Percentiles rank a stretch among this genome's conserved stretches.
These are phyloP conservation scores for Polyploca ridens DNA, from an alignment of 2,888 invertebrate species.

Conservation along the genomic window DNA sequence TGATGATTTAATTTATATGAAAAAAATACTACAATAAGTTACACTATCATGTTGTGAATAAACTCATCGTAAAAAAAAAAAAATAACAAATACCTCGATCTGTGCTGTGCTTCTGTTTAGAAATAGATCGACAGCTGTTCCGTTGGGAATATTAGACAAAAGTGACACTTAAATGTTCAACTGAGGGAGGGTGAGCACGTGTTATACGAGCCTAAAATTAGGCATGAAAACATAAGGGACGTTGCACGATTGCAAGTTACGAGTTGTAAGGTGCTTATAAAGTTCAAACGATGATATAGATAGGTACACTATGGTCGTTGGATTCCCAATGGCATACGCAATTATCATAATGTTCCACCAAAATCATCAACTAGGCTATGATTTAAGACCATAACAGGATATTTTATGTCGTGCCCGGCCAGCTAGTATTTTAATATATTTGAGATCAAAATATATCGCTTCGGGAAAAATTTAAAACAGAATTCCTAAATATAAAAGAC, in stretches of 20 bases:
- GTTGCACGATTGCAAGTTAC: background rate
- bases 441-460: no score
- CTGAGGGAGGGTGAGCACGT: slow-evolving; percentile 47
- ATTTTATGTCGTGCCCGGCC: no score
- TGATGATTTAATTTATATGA: background rate
- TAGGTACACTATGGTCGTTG: no score
- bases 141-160: slow-evolving; percentile 64
- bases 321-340: background rate
- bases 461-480: no score
- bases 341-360: no score
- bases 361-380: no score
- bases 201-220: slow-evolving; percentile 50
- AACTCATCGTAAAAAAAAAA: slow-evolving; percentile 29
- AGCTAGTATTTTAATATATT: no score
- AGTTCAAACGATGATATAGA: background rate
- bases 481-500: no score
- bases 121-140: slow-evolving; percentile 80
- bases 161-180: slow-evolving; percentile 60
- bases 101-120: slow-evolving; percentile 45
- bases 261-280: background rate
- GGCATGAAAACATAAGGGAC: slow-evolving; percentile 15
- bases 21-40: background rate
- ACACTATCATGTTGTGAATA: background rate
- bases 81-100: slow-evolving; percentile 55
- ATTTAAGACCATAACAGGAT: no score